Base-by-base conservation (phyloP, 2,797 vertebrate genomes). In the Caiman crocodilus region DNA sequence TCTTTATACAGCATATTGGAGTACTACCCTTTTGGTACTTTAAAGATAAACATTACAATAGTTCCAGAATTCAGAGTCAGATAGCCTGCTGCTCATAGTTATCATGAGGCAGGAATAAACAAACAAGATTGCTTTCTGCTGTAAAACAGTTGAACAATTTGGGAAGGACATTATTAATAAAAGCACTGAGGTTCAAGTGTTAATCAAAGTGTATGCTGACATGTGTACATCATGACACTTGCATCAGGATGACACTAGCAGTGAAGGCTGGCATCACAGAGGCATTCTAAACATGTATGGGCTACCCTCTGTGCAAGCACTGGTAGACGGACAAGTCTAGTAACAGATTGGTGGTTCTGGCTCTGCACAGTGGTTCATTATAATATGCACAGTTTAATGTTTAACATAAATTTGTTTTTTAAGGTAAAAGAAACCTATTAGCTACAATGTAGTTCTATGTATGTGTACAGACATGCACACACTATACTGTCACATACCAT, bases 261-360 rank as follows among this genome's bases (percentile, higher is more conserved):
- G 32, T 25, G 35, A 42, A 42, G 23, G 25, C 14, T 13, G 55
- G 14, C 4, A n/a, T 14, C 2, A 7, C 0, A 11, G 0, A 69
- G 18, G 73, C 67, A 30, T 50, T 35, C 55, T n/a, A 55, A 0
- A 0, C 0, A 1, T 1, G 0, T 13, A 59, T 42, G 15, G 0
- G 1, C 4, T n/a, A 26, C 13, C 12, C 32, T 69, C 75, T 14
- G 3, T 28, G 55, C 13, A 17, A 0, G 0, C n/a, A 9, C 5
- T 71, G 32, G 21, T 71, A 20, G 12, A 71, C 20, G 20, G 63
- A 57, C 14, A 35, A 16, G 12, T 3, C 11, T 14, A 90, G 60
- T 10, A 30, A 57, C 21, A 60, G 25, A 26, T 76, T n/a, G 55
- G 10, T 4, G 71, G 61, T 26, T 30, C 28, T 65, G 64, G 2